These are phyloP conservation scores for Falcaria lacertinaria DNA, from an alignment of 2,888 invertebrate species.

Conservation along the genomic window DNA sequence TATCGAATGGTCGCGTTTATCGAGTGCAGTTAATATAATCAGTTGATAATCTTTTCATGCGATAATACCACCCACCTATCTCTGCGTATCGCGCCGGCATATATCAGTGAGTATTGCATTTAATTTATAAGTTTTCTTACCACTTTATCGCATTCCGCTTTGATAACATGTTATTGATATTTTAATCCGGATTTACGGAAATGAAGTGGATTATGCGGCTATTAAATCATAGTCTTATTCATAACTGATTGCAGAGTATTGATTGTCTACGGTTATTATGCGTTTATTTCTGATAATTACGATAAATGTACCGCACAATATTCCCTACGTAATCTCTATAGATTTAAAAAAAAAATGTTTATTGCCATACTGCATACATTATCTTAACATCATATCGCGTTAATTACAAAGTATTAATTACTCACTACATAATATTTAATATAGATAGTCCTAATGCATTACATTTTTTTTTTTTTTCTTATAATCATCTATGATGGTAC, in stretches of 20 bases:
- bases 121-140: conserved; percentile 15
- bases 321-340: no score
- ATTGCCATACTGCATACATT: no score
- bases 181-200: conserved; percentile 27
- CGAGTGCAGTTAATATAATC: conserved; percentile 31
- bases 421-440: no score
- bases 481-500: no score
- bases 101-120: conserved; percentile 41
- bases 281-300: background rate
- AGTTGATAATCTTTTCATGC: conserved; percentile 39
- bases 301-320: background rate
- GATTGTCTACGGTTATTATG: conserved; percentile 19
- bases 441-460: no score
- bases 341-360: no score
- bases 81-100: conserved; percentile 26
- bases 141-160: background rate
- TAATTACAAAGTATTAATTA: no score
- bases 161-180: conserved; percentile 28
- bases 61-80: conserved; percentile 29
- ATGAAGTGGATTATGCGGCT: conserved; percentile 28
- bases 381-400: no score
- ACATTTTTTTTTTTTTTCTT: no score
- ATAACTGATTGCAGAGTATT: conserved; percentile 27
- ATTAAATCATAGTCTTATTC: conserved; percentile 18
- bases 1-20: conserved; percentile 24